Evolutionary conservation across 2,797 vertebrate species (phyloP).

Genomic region (Scarus forsteni): DNA sequence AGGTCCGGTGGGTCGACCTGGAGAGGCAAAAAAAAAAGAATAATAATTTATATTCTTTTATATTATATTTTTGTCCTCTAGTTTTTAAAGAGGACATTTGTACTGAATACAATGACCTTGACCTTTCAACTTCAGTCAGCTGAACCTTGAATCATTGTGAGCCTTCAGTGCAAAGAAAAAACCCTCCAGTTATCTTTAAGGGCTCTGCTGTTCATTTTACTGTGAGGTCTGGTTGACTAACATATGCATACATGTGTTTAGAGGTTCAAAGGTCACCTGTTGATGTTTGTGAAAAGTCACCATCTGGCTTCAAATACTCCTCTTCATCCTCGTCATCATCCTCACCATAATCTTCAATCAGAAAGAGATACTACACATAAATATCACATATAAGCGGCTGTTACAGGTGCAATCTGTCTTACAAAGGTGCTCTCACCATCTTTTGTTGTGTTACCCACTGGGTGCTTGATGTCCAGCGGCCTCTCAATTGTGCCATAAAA

Average conservation of each 20-base stretch:
- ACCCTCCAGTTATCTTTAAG: too few relatives aligned
- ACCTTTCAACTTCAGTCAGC: too few relatives aligned
- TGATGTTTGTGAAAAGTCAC: conserved; percentile 50
- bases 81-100: too few relatives aligned
- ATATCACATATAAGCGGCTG: not conserved
- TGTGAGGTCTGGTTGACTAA: too few relatives aligned
- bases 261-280: conserved; percentile 48
- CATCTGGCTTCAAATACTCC: conserved; percentile 90
- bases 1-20: conserved; percentile 78
- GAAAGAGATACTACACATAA: not conserved
- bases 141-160: too few relatives aligned
- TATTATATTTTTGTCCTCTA: too few relatives aligned
- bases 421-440: conserved; percentile 67
- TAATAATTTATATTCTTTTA: too few relatives aligned
- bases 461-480: conserved; percentile 89
- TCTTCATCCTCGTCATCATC: conserved; percentile 92
- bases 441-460: conserved; percentile 81
- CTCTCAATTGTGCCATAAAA: conserved; percentile 93
- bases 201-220: too few relatives aligned
- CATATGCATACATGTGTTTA: too few relatives aligned
- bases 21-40: not conserved
- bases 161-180: too few relatives aligned
- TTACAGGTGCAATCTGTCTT: not conserved
- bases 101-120: too few relatives aligned
- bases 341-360: conserved; percentile 77